Conservation (phyloP, 2,888 invertebrate genomes). For the Euphydryas editha region DNA sequence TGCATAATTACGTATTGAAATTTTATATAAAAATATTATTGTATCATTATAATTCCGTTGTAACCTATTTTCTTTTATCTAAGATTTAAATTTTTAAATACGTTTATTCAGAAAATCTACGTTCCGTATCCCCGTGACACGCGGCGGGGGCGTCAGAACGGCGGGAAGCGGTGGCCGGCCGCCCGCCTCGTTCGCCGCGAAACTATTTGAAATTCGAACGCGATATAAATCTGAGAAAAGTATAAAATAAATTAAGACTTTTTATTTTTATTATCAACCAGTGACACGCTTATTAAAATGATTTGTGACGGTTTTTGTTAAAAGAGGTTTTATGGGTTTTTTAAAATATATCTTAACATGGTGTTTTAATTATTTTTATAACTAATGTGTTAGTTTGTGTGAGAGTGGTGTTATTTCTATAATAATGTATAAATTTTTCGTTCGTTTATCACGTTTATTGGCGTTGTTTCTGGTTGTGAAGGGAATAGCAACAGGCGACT, state of each 20-base stretch:
- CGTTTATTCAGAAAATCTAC: constrained; percentile 8
- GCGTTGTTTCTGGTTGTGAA: not conserved
- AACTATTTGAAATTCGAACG: constrained; percentile 13
- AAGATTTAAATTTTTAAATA: not conserved
- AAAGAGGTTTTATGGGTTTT: not conserved
- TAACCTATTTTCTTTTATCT: not conserved
- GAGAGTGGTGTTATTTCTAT: not conserved
- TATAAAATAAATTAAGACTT: not conserved
- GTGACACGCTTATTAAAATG: constrained; percentile 13
- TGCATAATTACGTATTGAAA: not conserved
- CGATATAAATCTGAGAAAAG: constrained; percentile 5
- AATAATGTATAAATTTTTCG: not conserved
- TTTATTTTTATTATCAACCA: constrained; percentile 19
- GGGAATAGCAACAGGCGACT: constrained; percentile 24
- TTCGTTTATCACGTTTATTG: not conserved
- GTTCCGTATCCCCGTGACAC: constrained; percentile 14
- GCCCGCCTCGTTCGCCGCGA: constrained; percentile 54
- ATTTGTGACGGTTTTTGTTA: not conserved
- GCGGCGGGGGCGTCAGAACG: constrained; percentile 67
- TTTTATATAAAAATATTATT: not conserved
- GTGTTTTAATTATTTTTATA: not conserved
- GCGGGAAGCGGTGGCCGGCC: constrained; percentile 61
- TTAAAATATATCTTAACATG: not conserved
- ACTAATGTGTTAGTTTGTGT: not conserved
- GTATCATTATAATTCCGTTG: not conserved